Conservation (phyloP, 2,888 invertebrate species). For the Pristionchus japonicus region DNA sequence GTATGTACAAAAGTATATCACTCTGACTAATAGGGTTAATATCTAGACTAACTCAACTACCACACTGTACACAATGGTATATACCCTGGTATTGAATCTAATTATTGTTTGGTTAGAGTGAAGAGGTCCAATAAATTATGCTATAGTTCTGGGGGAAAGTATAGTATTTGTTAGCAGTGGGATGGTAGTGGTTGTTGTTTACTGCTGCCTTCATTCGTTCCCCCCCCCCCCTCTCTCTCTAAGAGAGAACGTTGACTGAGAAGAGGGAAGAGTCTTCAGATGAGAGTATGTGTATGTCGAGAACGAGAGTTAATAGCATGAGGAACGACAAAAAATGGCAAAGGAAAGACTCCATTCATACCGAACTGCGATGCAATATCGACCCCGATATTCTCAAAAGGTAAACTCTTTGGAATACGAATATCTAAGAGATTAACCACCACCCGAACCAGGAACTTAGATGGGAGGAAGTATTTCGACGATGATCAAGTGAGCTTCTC, state of each 20-base stretch:
- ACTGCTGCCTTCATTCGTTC: background rate
- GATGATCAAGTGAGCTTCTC: constrained; percentile 54
- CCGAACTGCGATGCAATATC: constrained; percentile 51
- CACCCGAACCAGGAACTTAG: constrained; percentile 18
- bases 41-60: too few relatives aligned
- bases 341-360: constrained; percentile 25
- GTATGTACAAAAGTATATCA: background rate
- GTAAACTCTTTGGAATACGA: too few relatives aligned
- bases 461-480: constrained; percentile 24
- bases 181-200: constrained; percentile 25
- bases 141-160: background rate
- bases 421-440: too few relatives aligned
- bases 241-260: background rate
- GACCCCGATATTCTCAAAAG: constrained; percentile 48
- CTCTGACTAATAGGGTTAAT: too few relatives aligned
- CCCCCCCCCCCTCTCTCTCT: background rate
- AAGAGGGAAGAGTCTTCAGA: constrained; percentile 5
- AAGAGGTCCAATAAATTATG: background rate
- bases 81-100: background rate
- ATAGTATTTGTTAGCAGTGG: background rate
- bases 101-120: background rate
- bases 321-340: constrained; percentile 45
- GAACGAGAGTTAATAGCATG: background rate
- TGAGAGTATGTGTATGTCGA: constrained; percentile 11
- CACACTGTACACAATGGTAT: background rate